Evolutionary conservation across 2,797 vertebrate genomes (phyloP).

Genomic region (Apogon talboti): DNA sequence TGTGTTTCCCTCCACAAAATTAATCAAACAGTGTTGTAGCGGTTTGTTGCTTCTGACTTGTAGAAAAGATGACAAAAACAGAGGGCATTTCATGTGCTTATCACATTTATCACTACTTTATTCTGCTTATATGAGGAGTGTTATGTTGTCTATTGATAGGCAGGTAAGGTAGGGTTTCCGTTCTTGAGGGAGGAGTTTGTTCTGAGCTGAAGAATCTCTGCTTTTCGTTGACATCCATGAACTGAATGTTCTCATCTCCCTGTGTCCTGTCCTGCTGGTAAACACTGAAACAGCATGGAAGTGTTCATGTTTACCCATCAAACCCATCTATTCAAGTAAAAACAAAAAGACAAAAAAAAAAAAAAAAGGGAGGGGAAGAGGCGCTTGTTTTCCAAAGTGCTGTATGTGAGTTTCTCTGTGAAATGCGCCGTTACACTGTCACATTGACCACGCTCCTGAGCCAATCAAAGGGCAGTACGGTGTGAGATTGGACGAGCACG

Average conservation of each 20-base stretch:
- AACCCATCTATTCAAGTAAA: slow-evolving; percentile 53
- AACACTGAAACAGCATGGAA: slow-evolving; percentile 79
- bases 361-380: slow-evolving; percentile 57
- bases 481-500: slow-evolving; percentile 78
- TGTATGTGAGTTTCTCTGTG: slow-evolving; percentile 61
- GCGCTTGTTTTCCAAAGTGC: slow-evolving; percentile 78
- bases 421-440: slow-evolving; percentile 55
- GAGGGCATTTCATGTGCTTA: too few relatives aligned
- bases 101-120: too few relatives aligned
- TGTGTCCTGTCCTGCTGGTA: slow-evolving; percentile 58
- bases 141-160: slow-evolving; percentile 3
- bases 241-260: slow-evolving; percentile 47
- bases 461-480: slow-evolving; percentile 61
- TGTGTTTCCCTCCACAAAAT: slow-evolving; percentile 67
- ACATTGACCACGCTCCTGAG: slow-evolving; percentile 61
- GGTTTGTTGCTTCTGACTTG: slow-evolving; percentile 44
- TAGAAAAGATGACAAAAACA: slow-evolving; percentile 17
- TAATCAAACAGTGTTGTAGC: slow-evolving; percentile 63
- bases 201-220: slow-evolving; percentile 39
- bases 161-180: slow-evolving; percentile 55
- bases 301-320: slow-evolving; percentile 79
- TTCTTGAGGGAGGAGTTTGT: slow-evolving; percentile 33
- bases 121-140: neutral
- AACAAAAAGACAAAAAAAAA: neutral
- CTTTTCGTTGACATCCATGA: slow-evolving; percentile 52